Conservation (phyloP, 2,113 vertebrate genomes). For the Rhinoptilus africanus region DNA sequence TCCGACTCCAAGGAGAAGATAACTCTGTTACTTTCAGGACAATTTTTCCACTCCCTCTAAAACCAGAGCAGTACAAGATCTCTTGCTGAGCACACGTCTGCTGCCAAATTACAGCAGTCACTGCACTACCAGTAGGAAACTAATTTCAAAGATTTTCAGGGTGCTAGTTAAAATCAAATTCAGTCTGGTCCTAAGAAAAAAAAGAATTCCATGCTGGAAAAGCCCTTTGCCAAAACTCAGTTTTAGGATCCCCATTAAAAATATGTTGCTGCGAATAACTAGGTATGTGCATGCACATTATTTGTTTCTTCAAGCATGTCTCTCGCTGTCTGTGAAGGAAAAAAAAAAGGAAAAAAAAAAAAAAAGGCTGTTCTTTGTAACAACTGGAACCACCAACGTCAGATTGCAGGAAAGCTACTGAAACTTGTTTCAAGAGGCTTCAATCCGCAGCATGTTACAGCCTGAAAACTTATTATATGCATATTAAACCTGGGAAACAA, state of each 20-base stretch:
- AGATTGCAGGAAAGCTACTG: constrained; percentile 25
- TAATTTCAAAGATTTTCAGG: not conserved
- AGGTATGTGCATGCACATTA: not conserved
- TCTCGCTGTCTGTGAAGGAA: not conserved
- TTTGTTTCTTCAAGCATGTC: not conserved
- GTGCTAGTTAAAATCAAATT: not conserved
- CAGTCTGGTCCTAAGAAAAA: not conserved
- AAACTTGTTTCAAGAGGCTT: constrained; percentile 47
- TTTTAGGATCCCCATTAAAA: not conserved
- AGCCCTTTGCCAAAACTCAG: not conserved
- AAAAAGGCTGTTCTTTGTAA: not conserved
- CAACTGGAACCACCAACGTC: not conserved
- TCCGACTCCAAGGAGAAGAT: not conserved
- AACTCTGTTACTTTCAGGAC: not conserved
- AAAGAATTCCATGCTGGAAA: not conserved
- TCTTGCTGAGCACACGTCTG: not conserved
- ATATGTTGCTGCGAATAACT: not conserved
- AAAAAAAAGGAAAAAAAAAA: not conserved
- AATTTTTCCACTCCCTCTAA: not conserved
- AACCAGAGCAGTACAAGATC: not conserved
- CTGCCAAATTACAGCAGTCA: not conserved
- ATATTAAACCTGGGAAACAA: constrained; percentile 70
- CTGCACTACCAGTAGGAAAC: not conserved
- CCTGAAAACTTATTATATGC: constrained; percentile 72
- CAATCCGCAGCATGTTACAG: constrained; percentile 44